These are phyloP conservation scores for Regulus satrapa DNA, from an alignment of 2,113 vertebrate genomes.

Conservation along the genomic window DNA sequence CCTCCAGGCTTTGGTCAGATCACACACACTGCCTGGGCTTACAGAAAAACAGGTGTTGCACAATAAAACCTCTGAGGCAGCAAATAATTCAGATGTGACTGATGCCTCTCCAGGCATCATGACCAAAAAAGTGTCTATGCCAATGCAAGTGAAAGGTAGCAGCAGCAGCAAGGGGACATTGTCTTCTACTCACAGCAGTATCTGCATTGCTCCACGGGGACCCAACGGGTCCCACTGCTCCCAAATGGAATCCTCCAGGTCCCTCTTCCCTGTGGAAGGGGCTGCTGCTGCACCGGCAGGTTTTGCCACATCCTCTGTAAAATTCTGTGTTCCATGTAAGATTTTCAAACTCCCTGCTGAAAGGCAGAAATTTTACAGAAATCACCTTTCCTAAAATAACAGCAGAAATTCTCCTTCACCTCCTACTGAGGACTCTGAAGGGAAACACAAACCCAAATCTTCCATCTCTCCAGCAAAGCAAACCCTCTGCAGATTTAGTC, in stretches of 20 bases:
- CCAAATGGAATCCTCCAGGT: neutral
- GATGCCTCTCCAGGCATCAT: neutral
- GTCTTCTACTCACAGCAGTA: neutral
- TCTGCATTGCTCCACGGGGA: neutral
- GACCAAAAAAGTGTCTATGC: neutral
- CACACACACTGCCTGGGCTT: neutral
- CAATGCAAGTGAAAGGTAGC: neutral
- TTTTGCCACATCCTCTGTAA: neutral
- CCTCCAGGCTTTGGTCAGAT: neutral
- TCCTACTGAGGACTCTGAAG: neutral
- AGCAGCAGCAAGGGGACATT: neutral
- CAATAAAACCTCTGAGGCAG: neutral
- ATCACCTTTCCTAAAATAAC: neutral
- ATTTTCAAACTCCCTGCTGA: neutral
- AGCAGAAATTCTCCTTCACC: neutral
- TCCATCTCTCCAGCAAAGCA: neutral
- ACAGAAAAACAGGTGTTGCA: neutral
- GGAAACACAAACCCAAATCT: neutral
- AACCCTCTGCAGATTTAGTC: neutral
- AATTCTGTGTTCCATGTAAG: neutral
- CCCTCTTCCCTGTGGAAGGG: neutral
- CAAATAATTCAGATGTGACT: neutral
- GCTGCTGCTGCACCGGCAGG: neutral
- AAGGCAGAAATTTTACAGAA: neutral
- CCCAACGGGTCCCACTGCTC: neutral